Evolutionary conservation across 2,888 invertebrate species (phyloP).

Genomic region (Dasysyrphus albostriatus): DNA sequence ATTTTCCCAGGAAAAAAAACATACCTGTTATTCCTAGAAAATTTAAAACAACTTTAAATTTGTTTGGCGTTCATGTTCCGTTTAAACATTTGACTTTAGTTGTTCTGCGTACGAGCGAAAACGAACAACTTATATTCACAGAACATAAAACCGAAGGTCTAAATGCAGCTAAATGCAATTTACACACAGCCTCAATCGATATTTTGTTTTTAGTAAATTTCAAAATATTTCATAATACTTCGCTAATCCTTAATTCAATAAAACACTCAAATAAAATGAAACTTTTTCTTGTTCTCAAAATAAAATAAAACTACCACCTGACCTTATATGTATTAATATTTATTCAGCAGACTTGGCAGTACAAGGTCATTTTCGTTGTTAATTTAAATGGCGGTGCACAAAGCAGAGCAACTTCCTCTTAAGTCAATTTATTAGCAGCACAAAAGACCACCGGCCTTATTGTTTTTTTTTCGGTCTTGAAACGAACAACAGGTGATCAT

Average conservation of each 20-base stretch:
- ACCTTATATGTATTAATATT: slow-evolving; percentile 50
- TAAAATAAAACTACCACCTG: slow-evolving; percentile 46
- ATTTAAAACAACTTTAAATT: too few species aligned
- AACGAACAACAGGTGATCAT: slow-evolving; percentile 71
- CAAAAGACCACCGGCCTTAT: slow-evolving; percentile 59
- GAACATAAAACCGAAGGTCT: too few species aligned
- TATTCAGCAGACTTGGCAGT: slow-evolving; percentile 21
- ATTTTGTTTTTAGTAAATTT: too few species aligned
- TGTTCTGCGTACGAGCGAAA: too few species aligned
- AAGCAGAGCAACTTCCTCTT: slow-evolving; percentile 47
- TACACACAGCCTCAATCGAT: too few species aligned
- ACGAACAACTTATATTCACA: too few species aligned
- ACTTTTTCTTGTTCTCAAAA: neutral
- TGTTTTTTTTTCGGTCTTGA: slow-evolving; percentile 58
- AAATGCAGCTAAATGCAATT: too few species aligned
- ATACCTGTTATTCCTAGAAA: too few species aligned
- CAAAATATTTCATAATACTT: too few species aligned
- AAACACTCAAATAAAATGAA: neutral
- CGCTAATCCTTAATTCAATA: neutral
- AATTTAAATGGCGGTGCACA: slow-evolving; percentile 43
- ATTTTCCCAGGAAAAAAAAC: too few species aligned
- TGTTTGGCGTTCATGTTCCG: too few species aligned
- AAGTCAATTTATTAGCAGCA: slow-evolving; percentile 12
- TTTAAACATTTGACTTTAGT: too few species aligned
- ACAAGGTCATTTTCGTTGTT: slow-evolving; percentile 48